Conservation (phyloP, 2,113 vertebrate species). For the Pelodiscus sinensis region DNA sequence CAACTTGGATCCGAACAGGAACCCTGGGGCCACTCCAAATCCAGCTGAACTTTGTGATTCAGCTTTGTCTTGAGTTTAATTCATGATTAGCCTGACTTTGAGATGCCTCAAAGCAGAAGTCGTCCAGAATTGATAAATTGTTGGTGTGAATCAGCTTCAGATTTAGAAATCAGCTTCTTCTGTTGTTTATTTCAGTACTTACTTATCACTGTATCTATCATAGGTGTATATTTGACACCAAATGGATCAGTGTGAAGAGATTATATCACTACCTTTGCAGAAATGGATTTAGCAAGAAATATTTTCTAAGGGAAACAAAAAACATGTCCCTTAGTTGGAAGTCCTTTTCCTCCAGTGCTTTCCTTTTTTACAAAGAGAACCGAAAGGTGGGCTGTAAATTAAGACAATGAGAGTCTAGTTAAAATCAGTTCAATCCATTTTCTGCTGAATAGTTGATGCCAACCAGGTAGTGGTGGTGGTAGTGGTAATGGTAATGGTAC, state of each 20-base stretch:
- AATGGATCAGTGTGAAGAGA: not conserved
- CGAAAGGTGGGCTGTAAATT: not conserved
- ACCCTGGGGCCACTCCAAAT: not conserved
- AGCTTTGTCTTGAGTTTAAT: not conserved
- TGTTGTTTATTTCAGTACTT: not conserved
- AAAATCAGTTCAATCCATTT: not conserved
- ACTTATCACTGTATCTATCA: not conserved
- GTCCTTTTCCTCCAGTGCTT: not conserved
- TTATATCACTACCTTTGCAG: not conserved
- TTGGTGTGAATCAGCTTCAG: not conserved
- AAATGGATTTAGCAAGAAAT: not conserved
- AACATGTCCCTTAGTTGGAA: not conserved
- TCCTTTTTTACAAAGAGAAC: not conserved
- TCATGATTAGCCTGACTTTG: not conserved
- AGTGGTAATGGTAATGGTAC: not conserved
- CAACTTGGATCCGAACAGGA: not conserved
- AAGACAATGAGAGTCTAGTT: not conserved
- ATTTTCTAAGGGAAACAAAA: not conserved
- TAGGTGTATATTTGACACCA: fast-evolving
- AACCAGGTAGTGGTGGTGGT: not conserved
- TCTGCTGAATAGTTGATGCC: not conserved
- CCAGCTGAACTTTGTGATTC: not conserved
- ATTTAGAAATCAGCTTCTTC: not conserved
- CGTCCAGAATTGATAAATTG: not conserved
- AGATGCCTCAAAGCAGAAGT: not conserved